Evolutionary conservation across 2,888 invertebrate species (phyloP), one percentile per base, ranked within the genome.

Genomic region (Troides oblongomaculatus): DNA sequence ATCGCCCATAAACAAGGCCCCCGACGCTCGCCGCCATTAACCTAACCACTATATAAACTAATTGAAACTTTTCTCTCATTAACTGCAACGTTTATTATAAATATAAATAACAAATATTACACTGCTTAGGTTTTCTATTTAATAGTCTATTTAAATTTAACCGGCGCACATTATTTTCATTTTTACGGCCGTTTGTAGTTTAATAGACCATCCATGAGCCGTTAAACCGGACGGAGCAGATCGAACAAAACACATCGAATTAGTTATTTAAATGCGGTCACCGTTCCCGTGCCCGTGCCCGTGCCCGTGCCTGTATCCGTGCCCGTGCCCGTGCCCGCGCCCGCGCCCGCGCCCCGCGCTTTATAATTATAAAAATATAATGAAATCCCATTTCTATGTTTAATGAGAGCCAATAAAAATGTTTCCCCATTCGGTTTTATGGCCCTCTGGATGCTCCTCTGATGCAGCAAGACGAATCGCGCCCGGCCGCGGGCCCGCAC

Each of bases 381-480:
- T 77, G 75, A 76, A 78, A 78, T 67, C 73, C 71, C 73, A 74
- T 74, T 76, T 72, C 73, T 74, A 76, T 72, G 73, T 75, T 76
- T 78, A 81, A 84, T 83, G 86, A 88, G 84, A 80, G 77, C 83
- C 83, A 85, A 88, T 88, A 88, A 87, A 30, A 30, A 30, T 5
- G 30, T 30, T 30, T 79, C 82, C 82, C 82, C 76, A 82, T 83
- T 81, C 75, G 74, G 74, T 81, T 86, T 87, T 87, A 87, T 89
- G 81, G 88, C 83, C 81, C 81, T 79, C 80, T 84, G 84, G 82
- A 88, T 85, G 84, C 84, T 85, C 84, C 86, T 85, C 88, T 89
- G 88, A 90, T 86, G 84, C 82, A 82, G 84, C 88, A 85, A 87
- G 88, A 88, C 89, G 86, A 90, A 92, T 91, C 86, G 86, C 76